A percentile compares a stretch with the other conserved stretches of the same genome.
Evolutionary conservation across 2,113 vertebrate genomes (phyloP).

Genomic region (Leptosomus discolor): DNA sequence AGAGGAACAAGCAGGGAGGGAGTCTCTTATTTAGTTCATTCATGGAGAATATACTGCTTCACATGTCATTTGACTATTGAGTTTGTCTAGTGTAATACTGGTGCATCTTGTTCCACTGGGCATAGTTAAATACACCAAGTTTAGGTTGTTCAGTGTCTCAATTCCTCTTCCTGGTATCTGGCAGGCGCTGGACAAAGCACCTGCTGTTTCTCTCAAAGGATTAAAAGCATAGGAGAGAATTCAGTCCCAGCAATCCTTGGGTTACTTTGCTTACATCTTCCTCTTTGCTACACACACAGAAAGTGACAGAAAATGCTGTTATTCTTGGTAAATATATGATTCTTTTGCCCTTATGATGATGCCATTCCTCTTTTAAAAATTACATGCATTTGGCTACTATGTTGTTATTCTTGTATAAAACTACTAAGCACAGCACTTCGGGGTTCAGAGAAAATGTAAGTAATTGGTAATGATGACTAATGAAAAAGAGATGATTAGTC

Average conservation of each 20-base stretch:
- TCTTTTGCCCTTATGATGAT: neutral
- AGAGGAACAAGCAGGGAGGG: neutral
- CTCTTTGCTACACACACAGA: neutral
- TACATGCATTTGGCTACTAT: neutral
- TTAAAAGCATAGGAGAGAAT: neutral
- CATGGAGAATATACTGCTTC: neutral
- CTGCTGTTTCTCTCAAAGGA: neutral
- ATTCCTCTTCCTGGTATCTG: neutral
- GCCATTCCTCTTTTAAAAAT: neutral
- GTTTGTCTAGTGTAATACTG: neutral
- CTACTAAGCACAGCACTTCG: neutral
- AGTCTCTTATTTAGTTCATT: neutral
- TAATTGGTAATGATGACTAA: neutral
- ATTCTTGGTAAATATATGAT: neutral
- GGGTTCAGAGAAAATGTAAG: neutral
- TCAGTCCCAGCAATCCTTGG: neutral
- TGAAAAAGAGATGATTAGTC: neutral
- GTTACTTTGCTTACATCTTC: neutral
- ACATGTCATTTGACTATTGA: neutral
- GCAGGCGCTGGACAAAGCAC: neutral
- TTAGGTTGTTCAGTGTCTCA: neutral
- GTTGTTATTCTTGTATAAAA: neutral
- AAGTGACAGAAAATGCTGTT: neutral
- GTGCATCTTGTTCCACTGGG: neutral
- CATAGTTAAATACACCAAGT: neutral